phyloP scores from a whole-genome alignment of 2,888 invertebrate genomes.

The Tiliacea aurago region DNA sequence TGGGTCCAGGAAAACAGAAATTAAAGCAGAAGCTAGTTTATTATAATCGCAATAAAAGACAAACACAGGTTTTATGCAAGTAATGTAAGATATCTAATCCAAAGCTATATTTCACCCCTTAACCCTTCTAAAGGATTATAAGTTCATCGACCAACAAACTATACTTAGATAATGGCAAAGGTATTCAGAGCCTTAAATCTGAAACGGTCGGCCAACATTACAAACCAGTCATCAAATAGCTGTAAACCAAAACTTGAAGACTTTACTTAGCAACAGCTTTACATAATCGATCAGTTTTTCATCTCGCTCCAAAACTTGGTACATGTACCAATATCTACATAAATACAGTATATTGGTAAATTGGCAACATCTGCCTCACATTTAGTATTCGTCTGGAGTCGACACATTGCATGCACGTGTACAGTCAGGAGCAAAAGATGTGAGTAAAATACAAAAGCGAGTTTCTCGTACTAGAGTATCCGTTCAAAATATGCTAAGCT shows the following conservation, averaged over 20 bases:
- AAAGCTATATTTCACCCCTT: not conserved
- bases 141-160: not conserved
- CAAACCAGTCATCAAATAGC: constrained; percentile 4
- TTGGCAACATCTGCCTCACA: constrained; percentile 33
- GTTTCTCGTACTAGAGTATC: no score
- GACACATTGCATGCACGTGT: not conserved
- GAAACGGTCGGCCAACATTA: not conserved
- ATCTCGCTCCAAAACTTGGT: constrained; percentile 19
- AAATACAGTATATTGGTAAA: constrained; percentile 6
- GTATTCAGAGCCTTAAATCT: not conserved
- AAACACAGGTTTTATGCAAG: not conserved
- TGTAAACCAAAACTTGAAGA: not conserved
- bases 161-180: not conserved
- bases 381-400: constrained; percentile 51
- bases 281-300: constrained; percentile 18
- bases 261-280: not conserved
- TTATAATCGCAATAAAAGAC: not conserved
- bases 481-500: no score
- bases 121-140: not conserved
- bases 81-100: not conserved
- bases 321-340: not conserved
- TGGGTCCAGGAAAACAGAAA: no score
- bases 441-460: no score
- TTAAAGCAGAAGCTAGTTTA: not conserved
- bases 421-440: constrained; percentile 13